Percentiles rank a stretch among this genome's conserved stretches.
Evolutionary conservation across 1,140 invertebrate species (phyloP).

Genomic region (Pectinophora gossypiella): DNA sequence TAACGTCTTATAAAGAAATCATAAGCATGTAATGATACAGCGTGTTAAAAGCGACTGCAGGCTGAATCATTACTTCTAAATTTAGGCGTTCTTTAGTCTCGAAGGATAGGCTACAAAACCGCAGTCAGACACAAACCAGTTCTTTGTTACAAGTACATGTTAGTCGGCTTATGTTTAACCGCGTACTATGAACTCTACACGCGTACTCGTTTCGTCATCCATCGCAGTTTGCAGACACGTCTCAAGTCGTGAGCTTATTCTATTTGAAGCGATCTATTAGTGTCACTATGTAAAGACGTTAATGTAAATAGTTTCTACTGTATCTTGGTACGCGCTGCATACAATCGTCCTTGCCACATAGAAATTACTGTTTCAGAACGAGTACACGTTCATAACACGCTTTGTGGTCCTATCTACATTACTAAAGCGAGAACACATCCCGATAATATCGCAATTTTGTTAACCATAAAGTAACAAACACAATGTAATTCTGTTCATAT

Average conservation of each 20-base stretch:
- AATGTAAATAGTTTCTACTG: not conserved
- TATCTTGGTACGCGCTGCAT: not conserved
- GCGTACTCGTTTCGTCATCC: not conserved
- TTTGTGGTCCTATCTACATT: conserved; percentile 13
- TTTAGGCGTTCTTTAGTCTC: conserved; percentile 6
- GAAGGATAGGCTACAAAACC: conserved; percentile 16
- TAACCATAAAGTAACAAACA: not conserved
- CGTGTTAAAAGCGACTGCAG: conserved; percentile 3
- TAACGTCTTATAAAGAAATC: no score
- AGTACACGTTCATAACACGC: conserved; percentile 14
- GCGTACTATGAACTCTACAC: not conserved
- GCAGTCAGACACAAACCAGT: conserved; percentile 19
- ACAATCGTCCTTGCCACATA: conserved; percentile 22
- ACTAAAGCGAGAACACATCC: conserved; percentile 22
- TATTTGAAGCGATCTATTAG: not conserved
- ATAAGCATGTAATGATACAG: no score
- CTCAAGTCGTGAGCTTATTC: not conserved
- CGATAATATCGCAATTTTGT: conserved; percentile 22
- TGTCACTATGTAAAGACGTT: not conserved
- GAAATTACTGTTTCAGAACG: conserved; percentile 27
- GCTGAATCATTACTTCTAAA: conserved; percentile 16
- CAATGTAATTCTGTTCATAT: no score
- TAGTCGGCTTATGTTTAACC: not conserved
- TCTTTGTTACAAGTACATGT: conserved; percentile 19
- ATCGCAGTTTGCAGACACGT: not conserved